Base-by-base conservation (phyloP, 1,140 invertebrate species). In the Dreissena rostriformis region DNA sequence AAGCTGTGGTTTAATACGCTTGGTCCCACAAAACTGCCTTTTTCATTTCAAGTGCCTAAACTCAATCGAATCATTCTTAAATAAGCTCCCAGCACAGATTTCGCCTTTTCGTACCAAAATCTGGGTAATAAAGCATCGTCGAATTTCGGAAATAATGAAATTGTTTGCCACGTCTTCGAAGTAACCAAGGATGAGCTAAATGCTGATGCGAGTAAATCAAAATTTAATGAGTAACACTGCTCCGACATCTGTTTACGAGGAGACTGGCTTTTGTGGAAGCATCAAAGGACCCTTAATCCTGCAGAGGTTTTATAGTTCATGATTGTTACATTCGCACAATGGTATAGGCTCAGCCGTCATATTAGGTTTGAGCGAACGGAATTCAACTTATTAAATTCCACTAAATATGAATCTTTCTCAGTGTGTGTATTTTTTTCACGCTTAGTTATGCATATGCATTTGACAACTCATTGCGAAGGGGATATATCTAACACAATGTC, bases 41-140 rank as follows among this genome's bases (percentile, higher is more conserved):
- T 81, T 81, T 61, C 71, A 29, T 63, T 73, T 81, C 55, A 81
- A 81, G 79, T 65, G 79, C 53, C 68, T 73, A 51, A 65, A 75
- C 73, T 83, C 63, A 83, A 83, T 83, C 67, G 65, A 83, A 75
- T 75, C 61, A 75, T 76, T 83, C 75, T 77, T 84, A 77, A 79
- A 76, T 71, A 61, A 77, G 68, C 76, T 78, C 24, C 28, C 65
- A n/a, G 73, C 73, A 77, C 55, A 72, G 63, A 74, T 71, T n/a
- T 67, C 29, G 11, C 52, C 66, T 71, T 84, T 76, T 76, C 57
- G 55, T 67, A 76, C 28, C 28, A 72, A 74, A 74, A 77, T 53
- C 52, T 24, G 65, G 49, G 73, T 65, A 84, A 84, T 84, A 84
- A 84, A 84, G 82, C 82, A 76, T 84, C 73, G 49, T 29, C 57